Percentiles rank a stretch among this genome's conserved stretches.
Evolutionary conservation across 2,113 vertebrate species (phyloP).

Genomic region (Coregonus clupeaformis): DNA sequence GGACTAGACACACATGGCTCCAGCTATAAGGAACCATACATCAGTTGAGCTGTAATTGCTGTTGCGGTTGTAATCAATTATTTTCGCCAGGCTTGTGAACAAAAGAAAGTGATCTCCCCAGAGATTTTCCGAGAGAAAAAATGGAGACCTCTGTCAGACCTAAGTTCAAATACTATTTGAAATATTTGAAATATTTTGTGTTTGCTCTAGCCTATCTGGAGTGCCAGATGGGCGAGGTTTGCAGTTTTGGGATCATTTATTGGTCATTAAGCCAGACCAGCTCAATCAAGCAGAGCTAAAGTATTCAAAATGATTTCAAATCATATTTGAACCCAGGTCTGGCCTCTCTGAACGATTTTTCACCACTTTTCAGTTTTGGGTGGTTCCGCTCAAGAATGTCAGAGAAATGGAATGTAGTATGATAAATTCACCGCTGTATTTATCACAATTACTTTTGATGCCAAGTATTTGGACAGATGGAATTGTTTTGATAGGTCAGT

Average conservation of each 20-base stretch:
- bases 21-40: too few species aligned
- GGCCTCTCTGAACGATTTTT: too few species aligned
- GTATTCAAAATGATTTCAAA: too few species aligned
- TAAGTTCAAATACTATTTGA: neutral
- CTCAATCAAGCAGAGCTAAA: too few species aligned
- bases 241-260: too few species aligned
- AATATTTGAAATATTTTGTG: neutral
- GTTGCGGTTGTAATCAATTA: constrained; percentile 69
- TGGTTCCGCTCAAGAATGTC: neutral
- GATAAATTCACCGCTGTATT: neutral
- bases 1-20: constrained; percentile 39
- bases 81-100: constrained; percentile 39
- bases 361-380: too few species aligned
- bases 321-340: too few species aligned
- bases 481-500: neutral
- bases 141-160: neutral
- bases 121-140: constrained; percentile 16
- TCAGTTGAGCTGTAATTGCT: constrained; percentile 57
- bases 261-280: too few species aligned
- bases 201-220: too few species aligned
- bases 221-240: too few species aligned
- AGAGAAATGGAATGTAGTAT: neutral
- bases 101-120: constrained; percentile 35
- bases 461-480: neutral
- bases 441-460: neutral